Base-by-base conservation (phyloP, 2,113 vertebrate species). In the Chionomys nivalis region DNA sequence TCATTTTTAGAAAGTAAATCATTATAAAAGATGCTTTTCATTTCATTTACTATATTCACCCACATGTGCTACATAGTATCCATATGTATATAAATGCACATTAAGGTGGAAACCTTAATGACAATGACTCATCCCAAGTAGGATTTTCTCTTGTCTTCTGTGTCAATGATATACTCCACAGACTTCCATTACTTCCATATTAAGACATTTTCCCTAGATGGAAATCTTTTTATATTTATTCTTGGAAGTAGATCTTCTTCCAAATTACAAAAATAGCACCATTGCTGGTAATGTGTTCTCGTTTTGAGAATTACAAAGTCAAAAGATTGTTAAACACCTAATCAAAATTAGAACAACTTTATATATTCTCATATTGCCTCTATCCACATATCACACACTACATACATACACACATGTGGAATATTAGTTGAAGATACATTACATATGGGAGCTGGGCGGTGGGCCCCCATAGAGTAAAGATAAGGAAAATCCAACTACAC, bases 201-300 rank as follows among this genome's bases (percentile, higher is more conserved):
- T 36, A 90, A 73, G 28, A 85, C 63, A 36, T 95, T 91, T 95
- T 52, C 23, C 12, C 13, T 49, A 73, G 33, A 26, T 36, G 65
- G 52, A 95, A 92, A 94, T 73, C 72, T 23, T 66, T 79, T 92
- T 76, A 94, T 39, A 92, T 83, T 82, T 85, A 86, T 86, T 93
- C 7, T 89, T 87, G 12, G 63, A 92, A 89, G 19, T 77, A 33
- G 7, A 66, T 70, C 89, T 39, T 92, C 26, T 89, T 91, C 28
- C 5, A 90, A 93, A 91, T 78, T 68, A 87, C 36, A 77, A 88
- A 79, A 88, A 14, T n/a, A 36, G 76, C 33, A 86, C n/a, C 31
- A 79, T 61, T 31, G 14, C 77, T 95, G 87, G 61, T 4, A 88
- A 92, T 10, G 49, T 83, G 12, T 24, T 49, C 52, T 47, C n/a